Evolutionary conservation across 2,888 invertebrate species (phyloP).

Genomic region (Smittia sp.): DNA sequence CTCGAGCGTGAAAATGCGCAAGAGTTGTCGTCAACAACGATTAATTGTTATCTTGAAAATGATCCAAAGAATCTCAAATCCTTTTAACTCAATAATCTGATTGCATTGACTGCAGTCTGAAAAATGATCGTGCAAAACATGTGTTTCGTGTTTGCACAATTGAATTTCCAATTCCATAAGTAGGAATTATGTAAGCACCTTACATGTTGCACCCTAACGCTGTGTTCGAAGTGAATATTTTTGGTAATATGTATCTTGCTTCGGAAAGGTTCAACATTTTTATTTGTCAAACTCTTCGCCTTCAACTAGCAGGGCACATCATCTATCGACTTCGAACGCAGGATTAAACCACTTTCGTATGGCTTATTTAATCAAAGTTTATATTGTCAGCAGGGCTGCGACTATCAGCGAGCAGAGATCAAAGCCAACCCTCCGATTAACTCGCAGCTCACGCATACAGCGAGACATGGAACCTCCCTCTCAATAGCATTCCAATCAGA

Average conservation of each 20-base stretch:
- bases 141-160: constrained; percentile 41
- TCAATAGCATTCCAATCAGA: constrained; percentile 40
- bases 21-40: not conserved
- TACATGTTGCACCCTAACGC: constrained; percentile 22
- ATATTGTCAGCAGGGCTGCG: constrained; percentile 26
- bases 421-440: constrained; percentile 31
- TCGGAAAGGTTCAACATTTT: no score
- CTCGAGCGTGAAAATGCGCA: constrained; percentile 10
- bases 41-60: constrained; percentile 17
- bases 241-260: no score
- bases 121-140: constrained; percentile 40
- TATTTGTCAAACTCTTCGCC: no score
- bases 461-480: constrained; percentile 27
- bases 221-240: constrained; percentile 13
- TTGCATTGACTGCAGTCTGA: constrained; percentile 27
- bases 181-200: constrained; percentile 36
- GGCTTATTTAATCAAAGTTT: constrained; percentile 36
- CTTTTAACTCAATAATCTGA: constrained; percentile 39
- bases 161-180: constrained; percentile 8
- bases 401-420: constrained; percentile 31
- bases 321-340: not conserved
- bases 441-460: not conserved
- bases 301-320: not conserved
- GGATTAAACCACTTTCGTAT: not conserved
- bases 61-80: constrained; percentile 9